A percentile compares a stretch with the other conserved stretches of the same genome.
These are phyloP conservation scores for Cantharis rufa DNA, from an alignment of 2,888 invertebrate genomes.

Conservation along the genomic window DNA sequence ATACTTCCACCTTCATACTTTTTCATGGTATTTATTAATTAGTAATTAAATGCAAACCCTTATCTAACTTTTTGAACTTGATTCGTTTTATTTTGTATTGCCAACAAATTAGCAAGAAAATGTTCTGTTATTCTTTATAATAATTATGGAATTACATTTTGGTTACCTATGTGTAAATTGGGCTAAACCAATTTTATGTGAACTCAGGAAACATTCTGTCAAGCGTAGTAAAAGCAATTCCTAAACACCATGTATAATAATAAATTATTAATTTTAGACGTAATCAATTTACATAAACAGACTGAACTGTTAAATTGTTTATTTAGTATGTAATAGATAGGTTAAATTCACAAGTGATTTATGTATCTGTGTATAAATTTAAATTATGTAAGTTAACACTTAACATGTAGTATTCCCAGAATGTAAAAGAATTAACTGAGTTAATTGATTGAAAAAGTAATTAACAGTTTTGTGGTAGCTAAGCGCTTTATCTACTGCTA, in stretches of 20 bases:
- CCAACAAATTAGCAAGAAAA: no score
- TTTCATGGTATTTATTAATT: no score
- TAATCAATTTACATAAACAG: neutral
- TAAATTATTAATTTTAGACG: neutral
- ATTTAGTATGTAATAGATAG: neutral
- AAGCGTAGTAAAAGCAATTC: neutral
- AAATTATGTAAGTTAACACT: neutral
- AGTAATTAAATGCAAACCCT: no score
- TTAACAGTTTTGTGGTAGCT: neutral
- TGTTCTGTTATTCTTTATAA: neutral
- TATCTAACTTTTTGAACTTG: no score
- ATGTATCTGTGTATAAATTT: neutral
- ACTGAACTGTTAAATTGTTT: neutral
- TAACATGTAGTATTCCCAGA: neutral
- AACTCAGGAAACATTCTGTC: neutral
- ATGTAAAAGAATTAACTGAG: neutral
- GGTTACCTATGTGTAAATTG: neutral
- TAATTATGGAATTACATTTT: neutral
- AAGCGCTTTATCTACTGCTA: neutral
- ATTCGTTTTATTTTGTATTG: no score
- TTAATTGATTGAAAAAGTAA: neutral
- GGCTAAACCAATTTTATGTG: neutral
- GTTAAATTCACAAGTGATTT: neutral
- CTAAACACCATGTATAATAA: neutral
- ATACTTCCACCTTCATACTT: no score